Base-by-base conservation (phyloP, 2,888 invertebrate species). In the Trissonchulus sp. region DNA sequence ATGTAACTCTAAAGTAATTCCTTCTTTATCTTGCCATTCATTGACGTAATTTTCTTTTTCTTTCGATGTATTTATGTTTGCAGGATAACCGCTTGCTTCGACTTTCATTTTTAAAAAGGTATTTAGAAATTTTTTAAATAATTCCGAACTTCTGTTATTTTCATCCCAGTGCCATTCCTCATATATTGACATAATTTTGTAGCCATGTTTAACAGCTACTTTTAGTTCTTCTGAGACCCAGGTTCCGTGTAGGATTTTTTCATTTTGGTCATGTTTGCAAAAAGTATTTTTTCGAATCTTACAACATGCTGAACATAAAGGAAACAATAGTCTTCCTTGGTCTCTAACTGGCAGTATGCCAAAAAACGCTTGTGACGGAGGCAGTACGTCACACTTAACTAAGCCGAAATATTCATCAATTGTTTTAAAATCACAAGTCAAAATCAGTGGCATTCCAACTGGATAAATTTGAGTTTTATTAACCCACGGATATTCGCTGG, bases 261-360 rank as follows among this genome's bases (percentile, higher is more conserved):
- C 68, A 18, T 31, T 8, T 15, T 68, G 8, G n/a, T 68, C 28
- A 31, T 68, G 68, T n/a, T 28, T 8, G 33, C 68, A 68, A 60
- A n/a, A n/a, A 23, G 18, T 60, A 60, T 23, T n/a, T n/a, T 23
- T 60, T 23, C 18, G 18, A 23, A 23, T n/a, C 60, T n/a, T 18
- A 60, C 18, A 18, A 60, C 60, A 60, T n/a, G 18, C 18, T 23
- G 18, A n/a, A 60, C 60, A 60, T 60, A 60, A n/a, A 23, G 60
- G 60, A 60, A 60, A 60, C n/a, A 60, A 23, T 60, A 60, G n/a
- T n/a, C n/a, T 60, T 60, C n/a, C n/a, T 18, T 60, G 18, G n/a
- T 60, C 60, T 60, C 18, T 23, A 60, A 23, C 18, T 60, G 60
- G 60, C 18, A 60, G 60, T 23, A 60, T 81, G 3, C 82, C 82